These are phyloP conservation scores for Diadophis punctatus DNA, from an alignment of 2,113 vertebrate species.

Conservation along the genomic window DNA sequence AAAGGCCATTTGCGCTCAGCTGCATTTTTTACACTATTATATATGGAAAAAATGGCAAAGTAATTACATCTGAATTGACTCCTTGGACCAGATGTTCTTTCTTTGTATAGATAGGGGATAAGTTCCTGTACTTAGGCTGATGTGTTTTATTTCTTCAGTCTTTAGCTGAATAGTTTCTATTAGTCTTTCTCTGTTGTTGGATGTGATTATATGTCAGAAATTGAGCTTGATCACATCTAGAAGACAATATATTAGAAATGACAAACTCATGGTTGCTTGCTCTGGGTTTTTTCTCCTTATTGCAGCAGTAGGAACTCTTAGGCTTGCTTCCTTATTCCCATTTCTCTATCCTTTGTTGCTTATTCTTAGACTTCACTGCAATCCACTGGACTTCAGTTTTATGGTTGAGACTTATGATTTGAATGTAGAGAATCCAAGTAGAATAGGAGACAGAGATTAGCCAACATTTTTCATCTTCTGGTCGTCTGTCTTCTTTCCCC, in stretches of 20 bases:
- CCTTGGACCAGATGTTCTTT: not conserved
- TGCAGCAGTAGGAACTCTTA: not conserved
- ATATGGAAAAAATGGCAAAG: not conserved
- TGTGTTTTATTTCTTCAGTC: not conserved
- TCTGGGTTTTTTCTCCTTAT: too few species aligned
- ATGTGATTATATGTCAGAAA: not conserved
- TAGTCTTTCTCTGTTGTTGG: not conserved
- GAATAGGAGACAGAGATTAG: rapidly evolving
- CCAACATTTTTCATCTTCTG: rapidly evolving
- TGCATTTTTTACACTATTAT: not conserved
- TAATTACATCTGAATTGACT: not conserved
- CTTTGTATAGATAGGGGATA: not conserved
- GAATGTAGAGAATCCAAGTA: rapidly evolving
- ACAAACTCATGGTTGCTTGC: not conserved
- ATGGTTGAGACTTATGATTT: not conserved
- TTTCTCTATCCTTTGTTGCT: not conserved
- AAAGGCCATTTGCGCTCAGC: not conserved
- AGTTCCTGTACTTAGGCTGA: not conserved
- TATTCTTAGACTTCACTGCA: not conserved
- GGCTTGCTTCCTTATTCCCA: not conserved
- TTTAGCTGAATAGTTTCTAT: not conserved
- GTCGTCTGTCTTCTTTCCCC: not conserved
- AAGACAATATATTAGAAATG: not conserved
- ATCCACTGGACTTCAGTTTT: not conserved
- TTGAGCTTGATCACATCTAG: not conserved